These are phyloP conservation scores for Trilocha varians DNA, from an alignment of 2,888 invertebrate species.

Conservation along the genomic window DNA sequence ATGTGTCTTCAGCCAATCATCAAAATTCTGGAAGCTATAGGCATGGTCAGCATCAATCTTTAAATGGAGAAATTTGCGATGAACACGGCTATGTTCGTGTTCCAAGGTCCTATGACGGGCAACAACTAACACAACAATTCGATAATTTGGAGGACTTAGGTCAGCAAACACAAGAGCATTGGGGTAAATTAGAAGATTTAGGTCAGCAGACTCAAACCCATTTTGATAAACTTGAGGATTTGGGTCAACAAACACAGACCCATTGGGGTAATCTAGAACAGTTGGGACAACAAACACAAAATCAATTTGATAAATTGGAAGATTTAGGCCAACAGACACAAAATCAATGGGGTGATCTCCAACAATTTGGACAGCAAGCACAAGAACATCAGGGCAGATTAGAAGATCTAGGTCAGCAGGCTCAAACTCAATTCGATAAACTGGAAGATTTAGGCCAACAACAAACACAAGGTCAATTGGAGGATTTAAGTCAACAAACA, in stretches of 20 bases:
- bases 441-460: conserved; percentile 24
- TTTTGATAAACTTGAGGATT: conserved; percentile 24
- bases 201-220: conserved; percentile 25
- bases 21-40: conserved; percentile 22
- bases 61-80: conserved; percentile 30
- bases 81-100: conserved; percentile 41
- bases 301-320: conserved; percentile 18
- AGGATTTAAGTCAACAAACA: conserved; percentile 7
- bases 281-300: conserved; percentile 31
- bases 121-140: not conserved
- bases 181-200: conserved; percentile 13
- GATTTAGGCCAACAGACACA: conserved; percentile 25
- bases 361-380: conserved; percentile 27
- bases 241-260: conserved; percentile 30
- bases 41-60: conserved; percentile 21
- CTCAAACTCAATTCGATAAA: conserved; percentile 14
- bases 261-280: conserved; percentile 20
- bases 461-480: conserved; percentile 17
- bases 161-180: conserved; percentile 25
- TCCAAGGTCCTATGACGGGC: conserved; percentile 33
- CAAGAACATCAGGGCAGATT: conserved; percentile 18
- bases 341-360: conserved; percentile 17
- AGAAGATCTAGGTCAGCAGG: conserved; percentile 27
- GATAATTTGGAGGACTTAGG: conserved; percentile 21
- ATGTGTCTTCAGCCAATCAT: conserved; percentile 30